Conservation (phyloP, 2,888 invertebrate species). For the Drosophila subsilvestris region DNA sequence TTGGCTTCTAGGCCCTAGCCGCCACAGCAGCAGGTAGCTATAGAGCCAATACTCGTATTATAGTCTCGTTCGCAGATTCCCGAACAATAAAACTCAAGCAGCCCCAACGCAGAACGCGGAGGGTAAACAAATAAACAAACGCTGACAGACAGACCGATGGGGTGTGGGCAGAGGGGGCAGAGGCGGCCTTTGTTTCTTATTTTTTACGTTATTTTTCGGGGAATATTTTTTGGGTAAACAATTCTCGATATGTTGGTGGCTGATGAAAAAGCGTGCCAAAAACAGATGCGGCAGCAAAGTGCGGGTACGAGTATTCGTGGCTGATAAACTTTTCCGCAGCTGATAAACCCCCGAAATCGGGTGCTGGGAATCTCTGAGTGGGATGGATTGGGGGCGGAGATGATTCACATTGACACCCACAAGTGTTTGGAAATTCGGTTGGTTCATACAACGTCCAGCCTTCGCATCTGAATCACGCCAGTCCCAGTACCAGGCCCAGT, state of each 20-base stretch:
- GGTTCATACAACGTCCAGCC: constrained; percentile 14
- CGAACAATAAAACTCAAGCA: constrained; percentile 26
- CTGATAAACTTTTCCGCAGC: constrained; percentile 34
- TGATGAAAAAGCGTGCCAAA: constrained; percentile 37
- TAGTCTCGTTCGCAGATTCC: constrained; percentile 29
- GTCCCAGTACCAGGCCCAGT: too few species aligned
- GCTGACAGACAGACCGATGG: constrained; percentile 20
- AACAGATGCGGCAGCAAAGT: constrained; percentile 3
- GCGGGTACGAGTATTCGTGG: constrained; percentile 3
- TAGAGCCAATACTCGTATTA: background rate
- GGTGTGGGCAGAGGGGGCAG: background rate
- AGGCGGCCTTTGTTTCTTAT: constrained; percentile 20
- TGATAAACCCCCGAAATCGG: constrained; percentile 30
- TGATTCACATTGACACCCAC: constrained; percentile 46
- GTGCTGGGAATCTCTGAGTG: constrained; percentile 3
- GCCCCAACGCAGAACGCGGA: constrained; percentile 5
- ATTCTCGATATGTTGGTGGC: constrained; percentile 3
- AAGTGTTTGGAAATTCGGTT: constrained; percentile 36
- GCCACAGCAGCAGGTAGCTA: background rate
- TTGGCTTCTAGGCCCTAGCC: background rate
- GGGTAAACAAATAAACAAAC: constrained; percentile 44
- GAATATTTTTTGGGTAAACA: constrained; percentile 35
- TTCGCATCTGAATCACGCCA: constrained; percentile 41
- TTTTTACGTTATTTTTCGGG: constrained; percentile 22
- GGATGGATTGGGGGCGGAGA: constrained; percentile 20